phyloP scores from a whole-genome alignment of 2,888 invertebrate species.

The Lithophane leautieri region DNA sequence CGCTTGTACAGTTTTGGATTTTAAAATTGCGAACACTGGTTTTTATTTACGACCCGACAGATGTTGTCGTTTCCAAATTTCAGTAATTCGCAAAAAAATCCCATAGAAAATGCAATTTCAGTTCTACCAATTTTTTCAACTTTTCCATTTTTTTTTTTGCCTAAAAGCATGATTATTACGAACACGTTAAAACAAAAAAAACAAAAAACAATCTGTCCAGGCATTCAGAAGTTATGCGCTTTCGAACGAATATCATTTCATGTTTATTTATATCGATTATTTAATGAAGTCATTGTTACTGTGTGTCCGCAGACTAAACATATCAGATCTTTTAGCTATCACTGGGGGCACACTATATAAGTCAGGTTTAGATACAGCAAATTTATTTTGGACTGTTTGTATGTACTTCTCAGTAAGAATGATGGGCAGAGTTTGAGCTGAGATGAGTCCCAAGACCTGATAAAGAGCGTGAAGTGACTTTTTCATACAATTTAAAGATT shows the following conservation, averaged over 20 bases:
- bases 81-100: too few species aligned
- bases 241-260: not conserved
- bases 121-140: not conserved
- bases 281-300: too few species aligned
- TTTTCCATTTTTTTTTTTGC: too few species aligned
- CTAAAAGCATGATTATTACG: too few species aligned
- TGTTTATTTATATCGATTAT: not conserved
- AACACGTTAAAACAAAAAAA: too few species aligned
- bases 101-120: not conserved
- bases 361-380: not conserved
- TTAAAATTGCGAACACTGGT: not conserved
- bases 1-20: not conserved
- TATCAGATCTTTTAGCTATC: not conserved
- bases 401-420: not conserved
- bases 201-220: not conserved
- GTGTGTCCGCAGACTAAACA: not conserved
- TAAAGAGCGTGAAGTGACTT: not conserved
- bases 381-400: not conserved
- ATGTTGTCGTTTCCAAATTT: not conserved
- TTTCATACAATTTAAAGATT: not conserved
- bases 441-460: not conserved
- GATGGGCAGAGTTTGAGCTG: not conserved
- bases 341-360: not conserved
- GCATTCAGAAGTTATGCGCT: not conserved
- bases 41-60: not conserved